phyloP scores from a whole-genome alignment of 2,797 vertebrate species.

The Acanthopagrus latus region DNA sequence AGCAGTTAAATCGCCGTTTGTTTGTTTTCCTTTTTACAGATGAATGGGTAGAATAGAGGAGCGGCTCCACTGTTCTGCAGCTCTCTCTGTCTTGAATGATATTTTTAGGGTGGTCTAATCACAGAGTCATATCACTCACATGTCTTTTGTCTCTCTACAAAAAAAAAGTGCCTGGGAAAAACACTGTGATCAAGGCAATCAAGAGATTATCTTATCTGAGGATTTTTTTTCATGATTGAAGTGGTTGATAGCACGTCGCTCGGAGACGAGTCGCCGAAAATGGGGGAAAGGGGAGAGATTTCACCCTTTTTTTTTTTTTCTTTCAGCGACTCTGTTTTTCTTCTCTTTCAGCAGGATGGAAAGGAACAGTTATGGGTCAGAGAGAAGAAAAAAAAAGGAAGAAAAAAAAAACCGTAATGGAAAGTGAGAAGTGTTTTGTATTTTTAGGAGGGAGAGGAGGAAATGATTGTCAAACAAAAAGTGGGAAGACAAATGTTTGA shows the following conservation, averaged over 20 bases:
- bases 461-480: slow-evolving; percentile 62
- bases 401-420: background rate
- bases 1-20: slow-evolving; percentile 56
- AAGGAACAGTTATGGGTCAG: slow-evolving; percentile 34
- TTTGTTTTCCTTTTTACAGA: background rate
- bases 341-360: slow-evolving; percentile 38
- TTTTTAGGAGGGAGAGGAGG: slow-evolving; percentile 31
- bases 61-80: slow-evolving; percentile 4
- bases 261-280: slow-evolving; percentile 36
- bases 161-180: slow-evolving; percentile 63
- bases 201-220: slow-evolving; percentile 64
- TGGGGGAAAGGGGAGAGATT: background rate
- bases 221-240: slow-evolving; percentile 33
- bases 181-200: slow-evolving; percentile 70
- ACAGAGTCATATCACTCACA: slow-evolving; percentile 53
- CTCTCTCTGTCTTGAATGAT: slow-evolving; percentile 43
- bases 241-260: slow-evolving; percentile 45
- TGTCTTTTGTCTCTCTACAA: slow-evolving; percentile 58
- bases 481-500: slow-evolving; percentile 57
- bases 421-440: slow-evolving; percentile 28
- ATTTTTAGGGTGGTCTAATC: slow-evolving; percentile 69
- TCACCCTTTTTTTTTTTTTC: background rate
- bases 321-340: slow-evolving; percentile 15
- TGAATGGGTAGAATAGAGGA: slow-evolving; percentile 29
- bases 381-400: slow-evolving; percentile 26